Evolutionary conservation across 2,797 vertebrate species (phyloP).

Genomic region (Prionace glauca): DNA sequence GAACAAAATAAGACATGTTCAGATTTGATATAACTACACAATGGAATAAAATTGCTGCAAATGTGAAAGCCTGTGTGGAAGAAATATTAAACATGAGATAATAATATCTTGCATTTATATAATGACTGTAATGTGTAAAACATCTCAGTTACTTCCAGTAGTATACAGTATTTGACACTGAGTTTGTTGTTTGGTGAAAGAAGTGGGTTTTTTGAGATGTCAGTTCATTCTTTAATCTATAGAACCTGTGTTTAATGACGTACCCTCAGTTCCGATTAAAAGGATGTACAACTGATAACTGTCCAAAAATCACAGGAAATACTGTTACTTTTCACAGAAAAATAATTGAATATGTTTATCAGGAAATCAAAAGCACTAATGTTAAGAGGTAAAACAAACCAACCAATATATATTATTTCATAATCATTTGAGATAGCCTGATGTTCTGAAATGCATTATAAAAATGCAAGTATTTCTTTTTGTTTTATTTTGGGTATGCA

Average conservation of each 20-base stretch:
- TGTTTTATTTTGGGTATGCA: neutral
- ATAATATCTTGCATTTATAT: neutral
- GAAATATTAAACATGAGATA: neutral
- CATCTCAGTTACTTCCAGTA: neutral
- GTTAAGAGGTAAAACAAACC: neutral
- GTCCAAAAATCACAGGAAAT: neutral
- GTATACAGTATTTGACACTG: neutral
- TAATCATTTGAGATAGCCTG: neutral
- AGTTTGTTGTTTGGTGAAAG: neutral
- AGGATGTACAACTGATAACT: neutral
- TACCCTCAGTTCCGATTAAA: neutral
- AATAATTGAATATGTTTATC: neutral
- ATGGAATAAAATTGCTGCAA: neutral
- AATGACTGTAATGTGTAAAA: neutral
- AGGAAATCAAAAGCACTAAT: neutral
- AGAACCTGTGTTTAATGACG: neutral
- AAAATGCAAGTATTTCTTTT: neutral
- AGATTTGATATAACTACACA: neutral
- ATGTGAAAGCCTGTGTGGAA: neutral
- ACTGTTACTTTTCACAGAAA: neutral
- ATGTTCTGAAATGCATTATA: neutral
- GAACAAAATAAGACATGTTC: neutral
- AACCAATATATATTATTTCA: conserved; percentile 10
- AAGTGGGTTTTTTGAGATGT: neutral
- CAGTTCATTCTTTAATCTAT: neutral